phyloP scores from a whole-genome alignment of 2,113 vertebrate genomes.

The Andinoacara biseriatus region DNA sequence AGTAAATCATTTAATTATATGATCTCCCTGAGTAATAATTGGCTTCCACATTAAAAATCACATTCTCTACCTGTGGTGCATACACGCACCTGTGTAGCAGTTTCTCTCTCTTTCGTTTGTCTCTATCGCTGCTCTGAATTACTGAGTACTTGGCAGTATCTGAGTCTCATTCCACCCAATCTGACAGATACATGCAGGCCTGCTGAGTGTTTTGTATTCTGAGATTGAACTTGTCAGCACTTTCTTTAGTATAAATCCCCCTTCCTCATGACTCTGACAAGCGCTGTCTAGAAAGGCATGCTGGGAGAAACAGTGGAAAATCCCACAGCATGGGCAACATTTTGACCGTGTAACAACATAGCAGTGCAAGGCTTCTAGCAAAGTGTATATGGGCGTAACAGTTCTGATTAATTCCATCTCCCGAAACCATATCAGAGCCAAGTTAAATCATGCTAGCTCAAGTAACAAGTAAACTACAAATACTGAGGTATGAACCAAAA shows the following conservation, averaged over 20 bases:
- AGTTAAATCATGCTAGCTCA: neutral
- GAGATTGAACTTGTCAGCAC: slow-evolving; percentile 71
- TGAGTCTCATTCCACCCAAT: slow-evolving; percentile 41
- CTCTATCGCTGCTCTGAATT: slow-evolving; percentile 32
- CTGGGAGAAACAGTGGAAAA: slow-evolving; percentile 69
- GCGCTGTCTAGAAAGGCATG: slow-evolving; percentile 61
- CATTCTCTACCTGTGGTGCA: neutral
- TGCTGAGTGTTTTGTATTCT: slow-evolving; percentile 37
- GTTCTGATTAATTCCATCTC: neutral
- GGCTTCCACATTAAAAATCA: too few relatives aligned
- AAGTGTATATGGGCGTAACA: neutral
- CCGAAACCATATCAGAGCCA: neutral
- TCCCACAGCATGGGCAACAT: slow-evolving; percentile 40
- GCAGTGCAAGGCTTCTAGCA: neutral
- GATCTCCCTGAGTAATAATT: too few relatives aligned
- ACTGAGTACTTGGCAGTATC: neutral
- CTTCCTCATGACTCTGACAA: slow-evolving; percentile 46
- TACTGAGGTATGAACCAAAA: neutral
- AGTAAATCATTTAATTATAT: too few relatives aligned
- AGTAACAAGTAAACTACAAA: neutral
- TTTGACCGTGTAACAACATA: slow-evolving; percentile 7
- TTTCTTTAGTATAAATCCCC: slow-evolving; percentile 65
- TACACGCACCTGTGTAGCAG: neutral
- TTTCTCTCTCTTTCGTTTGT: slow-evolving; percentile 1
- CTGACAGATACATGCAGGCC: slow-evolving; percentile 34